Conservation (phyloP, 2,113 vertebrate genomes). For the Tetrax tetrax region DNA sequence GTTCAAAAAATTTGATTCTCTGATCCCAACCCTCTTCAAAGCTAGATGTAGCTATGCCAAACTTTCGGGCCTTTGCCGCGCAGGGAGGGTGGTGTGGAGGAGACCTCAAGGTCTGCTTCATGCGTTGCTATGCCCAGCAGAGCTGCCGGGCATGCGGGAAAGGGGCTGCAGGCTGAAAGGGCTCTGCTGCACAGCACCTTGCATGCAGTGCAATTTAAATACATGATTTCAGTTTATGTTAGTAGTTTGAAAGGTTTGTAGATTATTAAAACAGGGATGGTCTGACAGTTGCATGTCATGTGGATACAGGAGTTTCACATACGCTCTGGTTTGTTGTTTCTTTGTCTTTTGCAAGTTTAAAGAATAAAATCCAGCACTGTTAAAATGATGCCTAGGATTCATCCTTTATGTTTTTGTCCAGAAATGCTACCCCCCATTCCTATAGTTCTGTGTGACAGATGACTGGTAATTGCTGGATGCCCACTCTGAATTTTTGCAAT, state of each 20-base stretch:
- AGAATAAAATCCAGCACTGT: background rate
- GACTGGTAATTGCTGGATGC: background rate
- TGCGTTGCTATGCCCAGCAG: background rate
- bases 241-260: background rate
- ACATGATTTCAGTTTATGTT: background rate
- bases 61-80: fast-evolving
- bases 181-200: background rate
- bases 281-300: background rate
- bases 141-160: background rate
- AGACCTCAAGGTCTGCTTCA: background rate
- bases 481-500: background rate
- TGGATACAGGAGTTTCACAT: background rate
- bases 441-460: background rate
- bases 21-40: background rate
- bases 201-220: background rate
- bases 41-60: background rate
- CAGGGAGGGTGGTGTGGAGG: background rate
- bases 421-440: fast-evolving
- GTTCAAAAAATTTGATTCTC: background rate
- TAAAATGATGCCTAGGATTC: background rate
- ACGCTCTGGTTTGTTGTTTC: background rate
- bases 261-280: background rate
- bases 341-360: background rate
- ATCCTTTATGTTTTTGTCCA: background rate
- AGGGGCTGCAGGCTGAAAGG: background rate